Conservation (phyloP, 1,140 invertebrate genomes). For the Leptopilina boulardi region DNA sequence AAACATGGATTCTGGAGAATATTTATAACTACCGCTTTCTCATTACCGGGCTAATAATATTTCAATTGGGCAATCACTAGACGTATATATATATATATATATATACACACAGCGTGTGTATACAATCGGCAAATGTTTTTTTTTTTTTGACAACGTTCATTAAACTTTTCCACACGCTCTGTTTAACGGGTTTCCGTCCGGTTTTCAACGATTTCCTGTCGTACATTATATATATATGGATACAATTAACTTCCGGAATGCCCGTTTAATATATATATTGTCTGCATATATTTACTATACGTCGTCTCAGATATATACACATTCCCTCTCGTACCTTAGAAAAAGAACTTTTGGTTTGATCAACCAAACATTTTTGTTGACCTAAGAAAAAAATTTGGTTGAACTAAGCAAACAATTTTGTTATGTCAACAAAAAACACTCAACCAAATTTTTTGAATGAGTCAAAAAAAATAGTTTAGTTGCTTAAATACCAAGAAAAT, state of each 20-base stretch:
- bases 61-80: not conserved
- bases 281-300: not conserved
- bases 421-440: too few species aligned
- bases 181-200: constrained; percentile 53
- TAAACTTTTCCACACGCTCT: constrained; percentile 45
- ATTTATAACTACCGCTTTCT: not conserved
- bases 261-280: not conserved
- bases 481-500: too few species aligned
- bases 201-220: constrained; percentile 46
- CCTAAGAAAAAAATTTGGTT: too few species aligned
- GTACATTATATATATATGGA: constrained; percentile 37
- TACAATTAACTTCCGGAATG: constrained; percentile 45
- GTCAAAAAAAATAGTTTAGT: too few species aligned
- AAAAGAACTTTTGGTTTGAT: too few species aligned
- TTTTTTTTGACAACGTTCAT: constrained; percentile 45
- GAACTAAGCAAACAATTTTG: too few species aligned
- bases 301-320: too few species aligned
- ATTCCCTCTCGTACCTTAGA: too few species aligned
- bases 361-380: too few species aligned
- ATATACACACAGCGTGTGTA: too few species aligned
- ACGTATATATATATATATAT: too few species aligned
- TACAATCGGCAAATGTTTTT: constrained; percentile 35
- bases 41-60: not conserved
- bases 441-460: too few species aligned
- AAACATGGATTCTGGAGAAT: not conserved